Percentiles rank a stretch among this genome's conserved stretches.
These are phyloP conservation scores for Lepidonotus clava DNA, from an alignment of 2,888 invertebrate genomes.

Conservation along the genomic window DNA sequence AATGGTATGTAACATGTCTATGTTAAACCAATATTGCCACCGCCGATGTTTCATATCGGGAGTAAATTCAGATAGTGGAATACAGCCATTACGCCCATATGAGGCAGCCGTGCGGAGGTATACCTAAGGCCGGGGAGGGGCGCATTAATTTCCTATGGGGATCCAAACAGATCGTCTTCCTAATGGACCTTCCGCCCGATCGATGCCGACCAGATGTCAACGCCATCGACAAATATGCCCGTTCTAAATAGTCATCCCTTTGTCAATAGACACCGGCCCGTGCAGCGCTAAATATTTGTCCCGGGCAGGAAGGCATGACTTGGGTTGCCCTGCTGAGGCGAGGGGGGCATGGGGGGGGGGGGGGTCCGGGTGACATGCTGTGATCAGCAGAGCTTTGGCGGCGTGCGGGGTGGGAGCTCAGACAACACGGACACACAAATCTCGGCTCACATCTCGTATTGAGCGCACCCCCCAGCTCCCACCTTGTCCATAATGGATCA, in stretches of 20 bases:
- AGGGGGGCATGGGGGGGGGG: background rate
- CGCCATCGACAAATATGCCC: constrained; percentile 30
- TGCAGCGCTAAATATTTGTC: constrained; percentile 31
- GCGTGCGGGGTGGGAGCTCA: background rate
- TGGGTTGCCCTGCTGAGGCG: background rate
- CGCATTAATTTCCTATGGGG: constrained; percentile 41
- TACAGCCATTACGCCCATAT: too few species aligned
- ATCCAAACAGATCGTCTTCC: constrained; percentile 46
- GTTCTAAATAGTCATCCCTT: constrained; percentile 33
- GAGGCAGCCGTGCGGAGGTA: too few species aligned
- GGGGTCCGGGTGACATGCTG: background rate
- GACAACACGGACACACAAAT: background rate
- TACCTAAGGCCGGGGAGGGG: background rate
- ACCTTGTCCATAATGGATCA: too few species aligned
- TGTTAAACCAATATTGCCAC: too few species aligned
- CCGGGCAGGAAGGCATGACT: too few species aligned
- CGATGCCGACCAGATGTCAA: constrained; percentile 31
- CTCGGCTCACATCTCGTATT: too few species aligned
- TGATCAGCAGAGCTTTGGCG: background rate
- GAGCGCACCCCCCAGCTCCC: too few species aligned
- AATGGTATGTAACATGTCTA: too few species aligned
- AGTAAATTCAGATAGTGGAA: too few species aligned
- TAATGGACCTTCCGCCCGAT: constrained; percentile 40
- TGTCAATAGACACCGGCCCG: constrained; percentile 31
- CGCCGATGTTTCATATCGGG: too few species aligned